Evolutionary conservation across 2,113 vertebrate genomes (phyloP).

Genomic region (Dicerorhinus sumatrensis): DNA sequence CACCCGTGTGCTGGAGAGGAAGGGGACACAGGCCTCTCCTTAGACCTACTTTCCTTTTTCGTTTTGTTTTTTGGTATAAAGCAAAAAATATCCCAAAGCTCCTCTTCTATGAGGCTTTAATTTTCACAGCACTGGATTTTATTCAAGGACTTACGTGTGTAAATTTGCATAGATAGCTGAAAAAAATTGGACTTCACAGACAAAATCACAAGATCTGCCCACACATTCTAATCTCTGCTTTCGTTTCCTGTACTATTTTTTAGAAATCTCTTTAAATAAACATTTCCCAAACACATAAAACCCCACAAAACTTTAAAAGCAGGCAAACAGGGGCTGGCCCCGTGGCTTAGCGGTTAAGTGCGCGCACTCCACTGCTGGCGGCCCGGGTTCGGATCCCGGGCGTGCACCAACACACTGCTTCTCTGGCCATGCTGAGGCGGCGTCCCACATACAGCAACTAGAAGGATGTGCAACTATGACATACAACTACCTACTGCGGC

Average conservation of each 20-base stretch:
- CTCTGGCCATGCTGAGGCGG: no score
- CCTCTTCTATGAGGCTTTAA: background rate
- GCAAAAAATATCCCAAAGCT: background rate
- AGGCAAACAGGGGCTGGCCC: no score
- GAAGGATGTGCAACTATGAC: no score
- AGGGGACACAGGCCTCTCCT: background rate
- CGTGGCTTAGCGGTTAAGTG: no score
- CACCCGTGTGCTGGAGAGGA: rapidly evolving
- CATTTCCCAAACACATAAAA: background rate
- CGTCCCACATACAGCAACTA: no score
- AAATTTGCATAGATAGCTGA: rapidly evolving
- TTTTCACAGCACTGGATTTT: rapidly evolving
- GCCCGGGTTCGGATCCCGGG: no score
- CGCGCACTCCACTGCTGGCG: no score
- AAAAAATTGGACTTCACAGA: background rate
- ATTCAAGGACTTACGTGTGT: rapidly evolving
- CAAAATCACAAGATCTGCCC: background rate
- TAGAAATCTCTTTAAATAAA: background rate
- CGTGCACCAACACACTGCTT: no score
- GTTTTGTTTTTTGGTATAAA: background rate
- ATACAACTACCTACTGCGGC: no score
- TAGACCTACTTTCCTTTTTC: background rate
- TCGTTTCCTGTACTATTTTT: background rate
- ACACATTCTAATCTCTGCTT: no score
- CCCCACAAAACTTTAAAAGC: background rate